phyloP scores from a whole-genome alignment of 2,113 vertebrate species.

The Dasypus novemcinctus region DNA sequence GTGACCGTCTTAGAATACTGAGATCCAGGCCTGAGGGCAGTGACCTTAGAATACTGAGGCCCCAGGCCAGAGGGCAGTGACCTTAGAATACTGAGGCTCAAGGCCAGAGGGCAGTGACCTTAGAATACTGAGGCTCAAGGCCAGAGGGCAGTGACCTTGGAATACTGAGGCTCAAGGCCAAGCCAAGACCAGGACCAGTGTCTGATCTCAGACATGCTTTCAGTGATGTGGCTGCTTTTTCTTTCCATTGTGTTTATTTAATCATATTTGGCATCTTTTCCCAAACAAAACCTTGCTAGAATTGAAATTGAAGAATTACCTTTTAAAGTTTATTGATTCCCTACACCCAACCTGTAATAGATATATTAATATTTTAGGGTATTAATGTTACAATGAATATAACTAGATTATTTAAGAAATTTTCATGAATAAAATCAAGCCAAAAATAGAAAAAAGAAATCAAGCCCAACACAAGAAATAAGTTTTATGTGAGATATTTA shows the following conservation, averaged over 20 bases:
- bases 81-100: not conserved
- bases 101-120: not conserved
- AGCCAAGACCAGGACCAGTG: not conserved
- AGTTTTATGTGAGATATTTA: not conserved
- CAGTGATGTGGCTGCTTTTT: not conserved
- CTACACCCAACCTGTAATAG: not conserved
- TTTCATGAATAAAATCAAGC: slow-evolving; percentile 19
- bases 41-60: not conserved
- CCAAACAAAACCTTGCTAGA: not conserved
- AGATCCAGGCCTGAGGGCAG: not conserved
- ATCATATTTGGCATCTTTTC: not conserved
- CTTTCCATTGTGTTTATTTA: not conserved
- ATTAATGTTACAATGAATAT: slow-evolving; percentile 5
- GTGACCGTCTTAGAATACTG: not conserved
- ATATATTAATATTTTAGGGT: not conserved
- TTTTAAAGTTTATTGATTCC: not conserved
- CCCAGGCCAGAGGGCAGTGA: not conserved
- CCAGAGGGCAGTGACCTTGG: not conserved
- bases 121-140: not conserved
- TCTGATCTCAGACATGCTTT: not conserved
- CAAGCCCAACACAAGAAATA: not conserved
- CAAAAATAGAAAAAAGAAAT: not conserved
- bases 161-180: not conserved
- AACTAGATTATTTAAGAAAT: slow-evolving; percentile 16
- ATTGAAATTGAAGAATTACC: not conserved